Evolutionary conservation across 1,140 invertebrate species (phyloP).

Genomic region (Limonius californicus): DNA sequence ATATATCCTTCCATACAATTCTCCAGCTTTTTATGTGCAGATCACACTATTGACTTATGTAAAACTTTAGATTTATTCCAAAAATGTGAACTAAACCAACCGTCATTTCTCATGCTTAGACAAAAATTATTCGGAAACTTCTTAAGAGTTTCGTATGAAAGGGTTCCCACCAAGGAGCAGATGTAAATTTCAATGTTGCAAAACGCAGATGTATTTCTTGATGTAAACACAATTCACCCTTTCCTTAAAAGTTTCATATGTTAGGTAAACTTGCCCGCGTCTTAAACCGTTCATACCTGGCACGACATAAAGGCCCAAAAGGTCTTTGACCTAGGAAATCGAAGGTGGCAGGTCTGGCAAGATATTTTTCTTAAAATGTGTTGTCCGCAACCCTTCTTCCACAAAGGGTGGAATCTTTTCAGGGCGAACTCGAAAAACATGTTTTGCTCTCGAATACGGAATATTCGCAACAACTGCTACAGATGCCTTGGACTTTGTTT

Average conservation of each 20-base stretch:
- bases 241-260: conserved; percentile 14
- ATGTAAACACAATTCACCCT: conserved; percentile 20
- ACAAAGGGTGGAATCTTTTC: background rate
- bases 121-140: too few relatives aligned
- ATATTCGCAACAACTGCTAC: background rate
- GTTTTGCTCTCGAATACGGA: conserved; percentile 5
- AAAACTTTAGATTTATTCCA: background rate
- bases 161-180: too few relatives aligned
- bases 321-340: conserved; percentile 21
- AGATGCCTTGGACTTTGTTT: background rate
- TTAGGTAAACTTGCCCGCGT: conserved; percentile 14
- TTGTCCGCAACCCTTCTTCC: background rate
- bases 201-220: conserved; percentile 21
- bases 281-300: conserved; percentile 12
- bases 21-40: too few relatives aligned
- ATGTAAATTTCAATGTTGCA: background rate
- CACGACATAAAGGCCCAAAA: conserved; percentile 10
- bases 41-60: too few relatives aligned
- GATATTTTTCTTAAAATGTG: conserved; percentile 19
- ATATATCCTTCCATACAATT: too few relatives aligned
- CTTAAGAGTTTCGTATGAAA: too few relatives aligned
- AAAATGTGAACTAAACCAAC: background rate
- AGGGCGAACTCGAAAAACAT: background rate
- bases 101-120: too few relatives aligned
- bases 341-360: background rate